Evolutionary conservation across 2,797 vertebrate species (phyloP).

Genomic region (Carduelis carduelis): DNA sequence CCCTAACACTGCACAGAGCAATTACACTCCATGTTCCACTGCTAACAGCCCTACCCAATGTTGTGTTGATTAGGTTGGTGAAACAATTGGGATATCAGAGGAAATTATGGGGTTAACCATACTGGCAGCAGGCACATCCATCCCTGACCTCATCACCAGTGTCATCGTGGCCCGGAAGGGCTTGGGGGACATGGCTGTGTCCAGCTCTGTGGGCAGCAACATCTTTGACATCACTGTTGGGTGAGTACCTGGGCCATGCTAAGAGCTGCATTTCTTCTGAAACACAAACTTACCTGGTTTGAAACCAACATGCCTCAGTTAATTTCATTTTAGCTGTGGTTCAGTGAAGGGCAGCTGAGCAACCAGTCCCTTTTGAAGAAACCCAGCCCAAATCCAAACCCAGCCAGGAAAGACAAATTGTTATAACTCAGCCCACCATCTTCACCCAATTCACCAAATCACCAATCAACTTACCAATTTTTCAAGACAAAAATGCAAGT

Average conservation of each 20-base stretch:
- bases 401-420: background rate
- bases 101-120: slow-evolving; percentile 98
- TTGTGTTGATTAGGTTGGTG: slow-evolving; percentile 82
- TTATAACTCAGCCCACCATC: background rate
- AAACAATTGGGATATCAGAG: slow-evolving; percentile 96
- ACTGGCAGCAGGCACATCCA: slow-evolving; percentile 93
- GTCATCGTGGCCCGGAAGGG: slow-evolving; percentile 97
- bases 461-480: background rate
- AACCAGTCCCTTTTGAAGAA: background rate
- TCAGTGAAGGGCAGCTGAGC: background rate
- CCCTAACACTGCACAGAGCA: background rate
- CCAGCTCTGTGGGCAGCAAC: slow-evolving; percentile 96
- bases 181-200: slow-evolving; percentile 96
- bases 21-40: background rate
- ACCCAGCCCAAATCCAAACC: background rate
- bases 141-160: slow-evolving; percentile 97
- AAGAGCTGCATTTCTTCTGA: background rate
- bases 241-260: slow-evolving; percentile 74
- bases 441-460: background rate
- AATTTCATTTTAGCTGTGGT: background rate
- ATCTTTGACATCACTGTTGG: slow-evolving; percentile 98
- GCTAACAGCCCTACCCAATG: background rate
- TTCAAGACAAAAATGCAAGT: background rate
- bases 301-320: background rate
- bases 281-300: background rate